Evolutionary conservation across 1,140 invertebrate genomes (phyloP), one percentile per base, ranked within the genome.

Genomic region (Drosophila ogumai): DNA sequence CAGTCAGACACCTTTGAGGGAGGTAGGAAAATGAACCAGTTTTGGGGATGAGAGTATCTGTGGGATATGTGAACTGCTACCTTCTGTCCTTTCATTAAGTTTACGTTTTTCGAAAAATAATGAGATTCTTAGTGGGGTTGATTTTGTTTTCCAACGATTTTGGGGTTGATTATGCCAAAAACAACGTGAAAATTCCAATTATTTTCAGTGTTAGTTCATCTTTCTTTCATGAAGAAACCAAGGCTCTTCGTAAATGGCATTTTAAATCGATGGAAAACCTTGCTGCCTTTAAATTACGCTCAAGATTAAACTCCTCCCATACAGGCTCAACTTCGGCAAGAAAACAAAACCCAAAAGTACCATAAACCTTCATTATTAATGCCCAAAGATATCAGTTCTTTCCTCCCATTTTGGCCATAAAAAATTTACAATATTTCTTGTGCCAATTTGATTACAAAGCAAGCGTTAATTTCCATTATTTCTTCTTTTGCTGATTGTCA

Each of bases 391-490:
- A 72, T 66, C 66, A 71, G 49, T 31, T 58, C 49, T n/a, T 10
- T 22, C 28, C 25, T n/a, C 36, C 50, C 71, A 40, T 31, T 75
- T 64, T 41, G 43, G 57, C 34, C 56, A 63, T 68, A 59, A 55
- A 81, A 64, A 82, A 82, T 56, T 43, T 34, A 49, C 41, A 82
- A 78, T 65, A 65, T 56, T 61, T 55, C 50, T 72, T 54, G 67
- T 46, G 74, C 77, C 75, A 75, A 81, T 90, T 90, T 88, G 80
- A 90, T 90, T 90, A 78, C 61, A 66, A 80, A 79, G 75, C 58
- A 68, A 80, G 81, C 68, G 85, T 90, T 90, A 88, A 90, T 90
- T 84, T 87, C 65, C 65, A 78, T 68, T 82, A 73, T 82, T 78
- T 46, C 52, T 60, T 47, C 50, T 17, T 77, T 54, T 58, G 50